Evolutionary conservation across 2,797 vertebrate genomes (phyloP).

Genomic region (Pitangus sulphuratus): DNA sequence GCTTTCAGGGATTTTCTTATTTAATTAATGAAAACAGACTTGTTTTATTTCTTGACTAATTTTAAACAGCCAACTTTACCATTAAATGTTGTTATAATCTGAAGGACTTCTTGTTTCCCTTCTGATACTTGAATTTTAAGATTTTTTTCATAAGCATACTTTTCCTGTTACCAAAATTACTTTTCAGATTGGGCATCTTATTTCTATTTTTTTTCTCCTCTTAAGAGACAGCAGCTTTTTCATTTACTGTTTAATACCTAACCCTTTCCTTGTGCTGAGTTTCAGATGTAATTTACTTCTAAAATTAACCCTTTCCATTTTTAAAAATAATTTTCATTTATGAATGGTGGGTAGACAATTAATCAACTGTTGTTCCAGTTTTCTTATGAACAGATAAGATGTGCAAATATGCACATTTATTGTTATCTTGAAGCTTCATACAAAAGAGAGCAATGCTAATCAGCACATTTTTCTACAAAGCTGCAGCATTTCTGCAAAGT

Average conservation of each 20-base stretch:
- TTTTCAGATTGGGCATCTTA: neutral
- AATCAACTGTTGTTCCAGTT: neutral
- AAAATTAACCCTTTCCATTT: neutral
- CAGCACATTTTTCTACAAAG: neutral
- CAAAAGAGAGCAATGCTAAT: neutral
- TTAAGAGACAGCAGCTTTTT: neutral
- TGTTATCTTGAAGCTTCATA: neutral
- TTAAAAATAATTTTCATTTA: neutral
- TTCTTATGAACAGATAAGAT: neutral
- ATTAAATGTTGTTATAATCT: neutral
- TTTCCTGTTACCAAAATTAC: neutral
- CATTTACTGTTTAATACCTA: neutral
- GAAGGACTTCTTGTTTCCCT: neutral
- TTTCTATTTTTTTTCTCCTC: neutral
- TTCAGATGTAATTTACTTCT: neutral
- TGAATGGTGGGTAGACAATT: neutral
- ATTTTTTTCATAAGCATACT: neutral
- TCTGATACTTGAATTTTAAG: neutral
- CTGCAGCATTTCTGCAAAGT: neutral
- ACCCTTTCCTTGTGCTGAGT: neutral
- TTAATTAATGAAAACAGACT: neutral
- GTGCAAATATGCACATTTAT: neutral
- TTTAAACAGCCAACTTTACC: neutral
- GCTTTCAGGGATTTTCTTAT: neutral
- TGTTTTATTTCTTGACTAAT: neutral